These are phyloP conservation scores for Pseudochaenichthys georgianus DNA, from an alignment of 2,797 vertebrate genomes.

Conservation along the genomic window DNA sequence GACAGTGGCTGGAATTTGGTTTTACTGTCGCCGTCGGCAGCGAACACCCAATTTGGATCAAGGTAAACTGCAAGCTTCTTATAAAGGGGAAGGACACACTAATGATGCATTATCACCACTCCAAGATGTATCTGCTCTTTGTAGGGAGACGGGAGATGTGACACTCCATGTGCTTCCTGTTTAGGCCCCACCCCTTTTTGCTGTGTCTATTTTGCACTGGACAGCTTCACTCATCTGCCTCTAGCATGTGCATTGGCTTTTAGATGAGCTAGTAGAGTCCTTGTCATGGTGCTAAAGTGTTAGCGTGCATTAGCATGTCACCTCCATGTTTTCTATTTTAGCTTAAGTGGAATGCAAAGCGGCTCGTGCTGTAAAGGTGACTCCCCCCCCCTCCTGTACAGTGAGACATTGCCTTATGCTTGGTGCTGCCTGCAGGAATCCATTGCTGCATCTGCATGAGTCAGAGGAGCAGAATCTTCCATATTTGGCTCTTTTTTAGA, in stretches of 20 bases:
- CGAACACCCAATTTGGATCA: not conserved
- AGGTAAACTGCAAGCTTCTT: constrained; percentile 58
- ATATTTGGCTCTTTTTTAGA: constrained; percentile 61
- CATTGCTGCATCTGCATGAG: constrained; percentile 31
- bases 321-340: constrained; percentile 29
- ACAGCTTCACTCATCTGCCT: not conserved
- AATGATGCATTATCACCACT: too few relatives aligned
- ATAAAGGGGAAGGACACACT: not conserved
- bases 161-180: constrained; percentile 64
- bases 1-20: constrained; percentile 83
- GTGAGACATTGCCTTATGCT: not conserved
- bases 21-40: constrained; percentile 64
- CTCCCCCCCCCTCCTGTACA: not conserved
- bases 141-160: not conserved
- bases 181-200: constrained; percentile 60
- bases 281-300: not conserved
- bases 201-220: constrained; percentile 12
- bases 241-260: not conserved
- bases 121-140: not conserved
- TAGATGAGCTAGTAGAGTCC: not conserved
- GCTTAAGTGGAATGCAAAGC: constrained; percentile 27
- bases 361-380: constrained; percentile 5
- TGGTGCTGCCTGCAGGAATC: constrained; percentile 14
- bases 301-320: not conserved
- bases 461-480: constrained; percentile 45